Conservation (phyloP, 2,888 invertebrate genomes). For the Blastobasis adustella region DNA sequence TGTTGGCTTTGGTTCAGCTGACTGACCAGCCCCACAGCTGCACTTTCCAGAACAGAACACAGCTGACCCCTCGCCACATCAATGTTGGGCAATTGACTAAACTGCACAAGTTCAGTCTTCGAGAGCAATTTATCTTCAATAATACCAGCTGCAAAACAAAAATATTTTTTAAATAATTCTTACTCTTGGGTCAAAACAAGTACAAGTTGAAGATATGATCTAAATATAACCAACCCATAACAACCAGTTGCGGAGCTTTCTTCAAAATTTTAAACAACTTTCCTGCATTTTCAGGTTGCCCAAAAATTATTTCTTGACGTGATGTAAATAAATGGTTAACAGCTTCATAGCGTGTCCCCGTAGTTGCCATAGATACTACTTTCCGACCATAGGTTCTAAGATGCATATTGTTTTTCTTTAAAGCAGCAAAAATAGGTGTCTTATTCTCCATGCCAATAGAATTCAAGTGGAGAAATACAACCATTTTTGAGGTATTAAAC, state of each 20-base stretch:
- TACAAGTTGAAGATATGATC: too few relatives aligned
- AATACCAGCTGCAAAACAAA: slow-evolving; percentile 78
- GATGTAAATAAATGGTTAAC: slow-evolving; percentile 78
- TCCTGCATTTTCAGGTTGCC: slow-evolving; percentile 76
- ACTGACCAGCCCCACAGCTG: slow-evolving; percentile 77
- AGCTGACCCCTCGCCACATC: slow-evolving; percentile 79
- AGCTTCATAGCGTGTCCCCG: slow-evolving; percentile 79
- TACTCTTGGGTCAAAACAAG: too few relatives aligned
- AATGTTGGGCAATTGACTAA: slow-evolving; percentile 78
- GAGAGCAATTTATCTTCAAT: slow-evolving; percentile 80
- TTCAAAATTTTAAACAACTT: slow-evolving; percentile 79
- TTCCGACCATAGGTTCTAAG: slow-evolving; percentile 79
- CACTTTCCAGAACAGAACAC: slow-evolving; percentile 79
- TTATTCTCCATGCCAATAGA: slow-evolving; percentile 79
- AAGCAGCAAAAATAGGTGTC: slow-evolving; percentile 76
- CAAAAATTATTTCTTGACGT: slow-evolving; percentile 80
- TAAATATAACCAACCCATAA: slow-evolving; percentile 74
- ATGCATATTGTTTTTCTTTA: slow-evolving; percentile 81
- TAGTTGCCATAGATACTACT: slow-evolving; percentile 79
- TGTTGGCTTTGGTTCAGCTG: slow-evolving; percentile 82
- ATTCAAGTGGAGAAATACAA: slow-evolving; percentile 83
- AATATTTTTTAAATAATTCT: slow-evolving; percentile 20
- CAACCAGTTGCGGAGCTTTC: slow-evolving; percentile 80
- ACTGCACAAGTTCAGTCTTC: slow-evolving; percentile 80
- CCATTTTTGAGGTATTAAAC: slow-evolving; percentile 81